Conservation (phyloP, 2,797 vertebrate species). For the Hapalemur alaotrensis region DNA sequence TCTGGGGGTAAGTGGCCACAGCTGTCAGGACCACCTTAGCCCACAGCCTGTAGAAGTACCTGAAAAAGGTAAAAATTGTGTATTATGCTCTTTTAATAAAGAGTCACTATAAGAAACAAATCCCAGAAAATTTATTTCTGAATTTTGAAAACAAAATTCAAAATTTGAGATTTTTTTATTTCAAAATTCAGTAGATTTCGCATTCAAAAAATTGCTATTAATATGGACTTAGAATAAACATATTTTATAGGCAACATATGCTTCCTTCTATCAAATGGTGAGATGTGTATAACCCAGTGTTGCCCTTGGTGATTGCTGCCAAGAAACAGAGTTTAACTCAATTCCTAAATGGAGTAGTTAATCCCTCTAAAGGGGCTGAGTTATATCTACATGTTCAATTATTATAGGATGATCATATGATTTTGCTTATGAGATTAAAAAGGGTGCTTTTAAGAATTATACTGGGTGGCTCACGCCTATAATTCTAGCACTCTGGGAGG, state of each 20-base stretch:
- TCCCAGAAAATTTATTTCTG: background rate
- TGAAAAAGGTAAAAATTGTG: background rate
- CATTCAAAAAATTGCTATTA: background rate
- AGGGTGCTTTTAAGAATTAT: background rate
- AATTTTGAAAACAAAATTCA: background rate
- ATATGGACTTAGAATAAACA: background rate
- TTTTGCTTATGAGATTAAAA: background rate
- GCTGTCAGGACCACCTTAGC: background rate
- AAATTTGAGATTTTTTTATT: background rate
- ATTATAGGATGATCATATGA: background rate
- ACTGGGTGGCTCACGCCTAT: background rate
- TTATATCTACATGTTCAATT: background rate
- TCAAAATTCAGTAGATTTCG: background rate
- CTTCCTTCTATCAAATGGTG: background rate
- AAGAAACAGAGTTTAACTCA: constrained; percentile 25
- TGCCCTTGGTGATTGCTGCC: background rate
- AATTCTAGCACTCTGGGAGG: too few relatives aligned
- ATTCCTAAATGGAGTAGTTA: background rate
- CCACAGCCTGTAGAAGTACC: background rate
- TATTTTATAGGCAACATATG: background rate
- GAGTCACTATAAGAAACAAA: background rate
- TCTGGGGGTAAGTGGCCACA: background rate
- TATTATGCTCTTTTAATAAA: background rate
- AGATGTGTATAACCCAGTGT: background rate
- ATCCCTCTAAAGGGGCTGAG: background rate